Conservation (phyloP, 2,888 invertebrate species). For the Clitarchus hookeri region DNA sequence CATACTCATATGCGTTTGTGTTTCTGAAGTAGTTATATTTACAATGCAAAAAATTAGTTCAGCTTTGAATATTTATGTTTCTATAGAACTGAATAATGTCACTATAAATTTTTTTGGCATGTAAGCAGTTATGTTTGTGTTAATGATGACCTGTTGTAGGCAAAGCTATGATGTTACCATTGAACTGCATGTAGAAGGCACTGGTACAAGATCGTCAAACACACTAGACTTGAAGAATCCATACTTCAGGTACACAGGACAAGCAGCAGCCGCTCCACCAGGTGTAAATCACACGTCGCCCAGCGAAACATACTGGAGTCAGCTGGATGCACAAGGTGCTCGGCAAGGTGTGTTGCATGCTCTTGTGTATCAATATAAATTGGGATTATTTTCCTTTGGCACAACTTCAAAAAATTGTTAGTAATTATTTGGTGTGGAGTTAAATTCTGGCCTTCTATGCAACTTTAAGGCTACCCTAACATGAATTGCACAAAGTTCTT, state of each 20-base stretch:
- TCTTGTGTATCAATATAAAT: neutral
- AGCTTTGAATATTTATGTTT: too few relatives aligned
- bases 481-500: too few relatives aligned
- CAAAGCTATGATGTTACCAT: slow-evolving; percentile 99
- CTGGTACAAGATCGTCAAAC: slow-evolving; percentile 80
- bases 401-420: too few relatives aligned
- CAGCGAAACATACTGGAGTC: slow-evolving; percentile 90
- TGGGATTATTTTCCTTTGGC: too few relatives aligned
- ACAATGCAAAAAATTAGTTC: too few relatives aligned
- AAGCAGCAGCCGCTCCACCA: slow-evolving; percentile 90
- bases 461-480: too few relatives aligned
- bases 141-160: slow-evolving; percentile 55
- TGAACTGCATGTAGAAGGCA: slow-evolving; percentile 88
- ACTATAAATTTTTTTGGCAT: too few relatives aligned
- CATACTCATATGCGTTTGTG: too few relatives aligned
- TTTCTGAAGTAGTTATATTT: too few relatives aligned
- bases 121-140: neutral
- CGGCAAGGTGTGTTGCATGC: slow-evolving; percentile 37
- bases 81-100: too few relatives aligned
- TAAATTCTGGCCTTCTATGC: too few relatives aligned
- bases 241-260: slow-evolving; percentile 95
- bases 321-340: slow-evolving; percentile 70
- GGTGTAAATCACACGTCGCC: slow-evolving; percentile 90
- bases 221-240: slow-evolving; percentile 97
- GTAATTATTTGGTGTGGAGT: too few relatives aligned